Evolutionary conservation across 2,797 vertebrate species (phyloP), one percentile per base, ranked within the genome.

Genomic region (Phalanger gymnotis): DNA sequence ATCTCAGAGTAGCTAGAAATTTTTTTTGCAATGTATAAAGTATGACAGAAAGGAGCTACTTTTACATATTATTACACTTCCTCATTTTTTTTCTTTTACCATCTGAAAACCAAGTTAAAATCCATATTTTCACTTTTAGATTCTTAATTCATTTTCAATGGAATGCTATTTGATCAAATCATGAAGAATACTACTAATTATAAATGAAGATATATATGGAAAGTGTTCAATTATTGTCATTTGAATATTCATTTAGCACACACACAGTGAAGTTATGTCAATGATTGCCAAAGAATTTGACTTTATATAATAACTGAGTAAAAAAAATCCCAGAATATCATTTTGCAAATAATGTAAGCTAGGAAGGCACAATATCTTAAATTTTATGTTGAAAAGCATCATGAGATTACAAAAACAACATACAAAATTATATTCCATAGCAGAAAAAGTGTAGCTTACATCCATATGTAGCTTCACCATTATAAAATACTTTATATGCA

Each of bases 211-310:
- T 98, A 98, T 55, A 95, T 97, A 98, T 97, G 96, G 97, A 98
- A 96, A 98, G 97, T 10, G 53, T 96, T 98, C 54, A n/a, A 96
- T 97, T 97, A 54, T 1, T 95, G 95, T 97, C 97, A 95, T 95
- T 91, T 0, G 6, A 96, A 73, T 96, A 98, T 98, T 97, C 98
- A 97, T 97, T 98, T 97, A 98, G 98, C 98, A 98, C 98, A 98
- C 98, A 99, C 98, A 99, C 94, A 52, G 97, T 96, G 97, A 91
- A 94, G 96, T 96, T 97, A 95, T 96, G 97, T 96, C 98, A 98
- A 96, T 97, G 98, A 98, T 97, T 98, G 98, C 98, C 98, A 98
- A 98, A 97, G 98, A 99, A 98, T 97, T 98, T 2, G 96, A 97
- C 94, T 98, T 98, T 98, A 97, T 98, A 97, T 97, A 98, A 98